phyloP scores from a whole-genome alignment of 2,113 vertebrate genomes.

The Sarotherodon lohbergeri region DNA sequence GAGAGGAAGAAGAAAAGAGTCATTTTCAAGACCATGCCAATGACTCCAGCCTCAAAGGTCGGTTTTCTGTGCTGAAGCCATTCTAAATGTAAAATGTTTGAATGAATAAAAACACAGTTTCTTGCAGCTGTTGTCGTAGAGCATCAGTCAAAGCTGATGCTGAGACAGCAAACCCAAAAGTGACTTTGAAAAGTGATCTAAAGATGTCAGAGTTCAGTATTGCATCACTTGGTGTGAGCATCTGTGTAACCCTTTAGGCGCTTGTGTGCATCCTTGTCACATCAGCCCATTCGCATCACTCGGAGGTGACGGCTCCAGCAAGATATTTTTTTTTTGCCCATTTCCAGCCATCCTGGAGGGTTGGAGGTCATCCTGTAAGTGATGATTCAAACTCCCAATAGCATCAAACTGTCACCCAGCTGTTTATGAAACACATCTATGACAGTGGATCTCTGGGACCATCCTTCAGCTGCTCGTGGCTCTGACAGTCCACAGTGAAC shows the following conservation, averaged over 20 bases:
- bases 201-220: background rate
- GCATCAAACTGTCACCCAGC: constrained; percentile 27
- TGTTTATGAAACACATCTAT: constrained; percentile 40
- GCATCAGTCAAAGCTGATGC: background rate
- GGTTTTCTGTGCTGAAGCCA: background rate
- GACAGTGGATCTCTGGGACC: background rate
- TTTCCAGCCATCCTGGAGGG: background rate
- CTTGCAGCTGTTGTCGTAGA: background rate
- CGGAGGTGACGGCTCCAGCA: background rate
- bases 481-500: constrained; percentile 7
- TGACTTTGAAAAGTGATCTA: background rate
- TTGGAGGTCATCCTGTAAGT: constrained; percentile 45
- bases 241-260: background rate
- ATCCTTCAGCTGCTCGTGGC: background rate
- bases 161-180: background rate
- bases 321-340: background rate
- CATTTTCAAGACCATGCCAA: background rate
- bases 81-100: background rate
- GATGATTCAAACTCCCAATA: constrained; percentile 30
- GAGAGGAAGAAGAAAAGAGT: background rate
- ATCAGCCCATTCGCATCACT: background rate
- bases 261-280: background rate
- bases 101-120: background rate
- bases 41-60: background rate
- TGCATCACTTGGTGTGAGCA: background rate